Evolutionary conservation across 1,140 invertebrate species (phyloP), one percentile per base, ranked within the genome.

Genomic region (Telenomus remus): DNA sequence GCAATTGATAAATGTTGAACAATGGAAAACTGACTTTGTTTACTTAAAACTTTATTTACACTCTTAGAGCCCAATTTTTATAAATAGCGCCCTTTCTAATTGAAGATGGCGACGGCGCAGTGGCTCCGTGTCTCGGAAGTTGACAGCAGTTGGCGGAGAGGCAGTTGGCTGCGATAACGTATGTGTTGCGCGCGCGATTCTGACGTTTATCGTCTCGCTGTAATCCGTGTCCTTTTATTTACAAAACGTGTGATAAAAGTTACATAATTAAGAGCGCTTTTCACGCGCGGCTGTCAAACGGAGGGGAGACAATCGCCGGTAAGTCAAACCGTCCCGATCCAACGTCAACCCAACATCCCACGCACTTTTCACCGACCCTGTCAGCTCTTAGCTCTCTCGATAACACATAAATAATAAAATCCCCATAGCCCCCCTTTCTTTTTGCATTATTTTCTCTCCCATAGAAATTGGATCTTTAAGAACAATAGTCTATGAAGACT

Each of bases 201-300:
- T 84, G 85, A 86, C 82, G 81, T 85, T 85, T 83, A 81, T 85
- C 84, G 79, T 78, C 71, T 82, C 78, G 81, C 71, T 81, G 82
- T 49, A 60, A 86, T 87, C 84, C 85, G 85, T 84, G 77, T 79
- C 57, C 53, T 84, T n/a, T 85, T 86, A 86, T 86, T 86, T 84
- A 85, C 81, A 56, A 76, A 76, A 76, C 78, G 77, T 83, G 69
- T 76, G 79, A 85, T 80, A 85, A 85, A 81, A 83, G 80, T 86
- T 86, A 81, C 79, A 82, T 86, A 84, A 86, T 86, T 85, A 61
- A 47, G 11, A 51, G 70, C 75, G 57, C 77, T 70, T 33, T 48
- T 34, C 42, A 79, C 19, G 55, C 50, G 71, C 57, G 13, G 60
- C 60, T 57, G 37, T 34, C 33, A 50, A 54, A 10, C 55, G 55